Base-by-base conservation (phyloP, 2,888 invertebrate species). In the Drosophila cognata region DNA sequence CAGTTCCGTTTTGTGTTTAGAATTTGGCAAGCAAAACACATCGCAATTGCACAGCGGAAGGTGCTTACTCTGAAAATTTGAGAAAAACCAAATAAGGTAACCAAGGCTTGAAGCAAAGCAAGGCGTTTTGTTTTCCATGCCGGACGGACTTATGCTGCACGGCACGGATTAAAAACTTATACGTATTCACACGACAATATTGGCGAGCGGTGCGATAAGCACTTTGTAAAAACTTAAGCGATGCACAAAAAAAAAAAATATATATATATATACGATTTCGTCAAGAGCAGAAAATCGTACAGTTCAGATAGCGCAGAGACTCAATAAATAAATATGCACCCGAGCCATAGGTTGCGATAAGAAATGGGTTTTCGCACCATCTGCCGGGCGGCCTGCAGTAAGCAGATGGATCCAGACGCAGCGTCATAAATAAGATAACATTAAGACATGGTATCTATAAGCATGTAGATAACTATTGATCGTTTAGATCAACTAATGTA, bases 101-200 rank as follows among this genome's bases (percentile, higher is more conserved):
- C 57, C 46, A 66, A 67, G 61, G 68, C 69, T 81, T 80, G 48
- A 28, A 21, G 59, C 59, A 41, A 71, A 48, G 52, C 74, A 60
- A 77, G 64, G 73, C 66, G 48, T 51, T 74, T 68, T 51, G 52
- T 55, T 74, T 59, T 48, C 66, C 56, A 69, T 71, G 67, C 71
- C 43, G 57, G 53, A 62, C 50, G 57, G 51, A 62, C 52, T 46
- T 74, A 77, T 73, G 50, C 59, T 28, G 51, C 43, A 50, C 41
- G 43, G 64, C 55, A 59, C 43, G 66, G 86, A 75, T 90, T 90
- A 88, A 65, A 82, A 90, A 88, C 87, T 88, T 88, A 86, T 88
- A 90, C 38, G 87, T 74, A 70, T 88, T 88, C 87, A 35, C 46
- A 59, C 63, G 77, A 84, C 82, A 84, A 89, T 89, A 87, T 89